phyloP scores from a whole-genome alignment of 2,797 vertebrate genomes.

The Benthosema pterotum region DNA sequence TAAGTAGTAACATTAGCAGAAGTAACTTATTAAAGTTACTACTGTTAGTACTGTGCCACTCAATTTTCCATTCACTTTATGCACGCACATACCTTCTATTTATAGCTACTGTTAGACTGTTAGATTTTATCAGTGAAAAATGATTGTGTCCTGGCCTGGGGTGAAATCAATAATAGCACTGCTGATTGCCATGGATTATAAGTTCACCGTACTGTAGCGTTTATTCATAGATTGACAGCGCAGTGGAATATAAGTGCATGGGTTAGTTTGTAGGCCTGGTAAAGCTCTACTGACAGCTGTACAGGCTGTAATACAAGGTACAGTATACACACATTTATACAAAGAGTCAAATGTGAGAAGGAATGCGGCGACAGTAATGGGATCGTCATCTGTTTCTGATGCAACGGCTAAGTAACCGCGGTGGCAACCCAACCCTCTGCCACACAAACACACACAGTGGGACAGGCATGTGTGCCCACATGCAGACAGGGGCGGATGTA shows the following conservation, averaged over 20 bases:
- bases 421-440: conserved; percentile 5
- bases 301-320: conserved; percentile 11
- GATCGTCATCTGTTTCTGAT: conserved; percentile 36
- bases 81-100: too few relatives aligned
- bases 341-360: conserved; percentile 38
- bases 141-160: not conserved
- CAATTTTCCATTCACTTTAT: too few relatives aligned
- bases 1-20: too few relatives aligned
- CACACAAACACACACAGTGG: conserved; percentile 9
- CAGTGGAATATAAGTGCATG: not conserved
- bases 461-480: not conserved
- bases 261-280: not conserved
- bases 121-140: conserved; percentile 35
- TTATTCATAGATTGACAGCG: not conserved
- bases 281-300: not conserved
- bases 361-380: conserved; percentile 10
- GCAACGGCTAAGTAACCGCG: conserved; percentile 47
- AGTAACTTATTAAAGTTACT: too few relatives aligned
- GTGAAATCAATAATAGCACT: conserved; percentile 21
- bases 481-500: too few relatives aligned
- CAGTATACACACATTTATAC: conserved; percentile 13
- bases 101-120: conserved; percentile 31
- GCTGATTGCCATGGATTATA: conserved; percentile 25
- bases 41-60: too few relatives aligned
- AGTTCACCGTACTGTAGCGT: too few relatives aligned